phyloP scores from a whole-genome alignment of 2,797 vertebrate genomes.

The Pseudochaenichthys georgianus region DNA sequence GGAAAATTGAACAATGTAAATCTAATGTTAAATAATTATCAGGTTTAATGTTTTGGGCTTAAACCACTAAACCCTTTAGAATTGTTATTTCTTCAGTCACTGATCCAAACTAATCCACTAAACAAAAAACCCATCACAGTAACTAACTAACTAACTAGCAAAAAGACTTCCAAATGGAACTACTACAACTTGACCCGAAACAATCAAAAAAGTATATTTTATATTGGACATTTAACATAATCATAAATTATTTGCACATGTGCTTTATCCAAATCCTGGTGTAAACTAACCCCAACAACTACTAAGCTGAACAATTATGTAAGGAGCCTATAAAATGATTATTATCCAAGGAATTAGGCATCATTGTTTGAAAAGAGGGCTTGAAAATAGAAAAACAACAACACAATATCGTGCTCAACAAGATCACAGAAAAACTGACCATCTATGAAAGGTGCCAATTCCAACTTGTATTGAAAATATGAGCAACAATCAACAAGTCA shows the following conservation, averaged over 20 bases:
- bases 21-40: background rate
- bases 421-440: slow-evolving; percentile 23
- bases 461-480: slow-evolving; percentile 17
- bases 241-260: background rate
- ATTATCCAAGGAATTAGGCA: slow-evolving; percentile 7
- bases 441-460: slow-evolving; percentile 5
- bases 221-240: background rate
- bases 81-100: background rate
- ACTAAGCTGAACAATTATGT: slow-evolving; percentile 9
- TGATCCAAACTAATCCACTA: slow-evolving; percentile 15
- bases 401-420: background rate
- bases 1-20: too few species aligned
- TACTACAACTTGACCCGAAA: background rate
- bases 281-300: slow-evolving; percentile 3
- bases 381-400: background rate
- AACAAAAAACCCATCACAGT: background rate
- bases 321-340: background rate
- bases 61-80: background rate
- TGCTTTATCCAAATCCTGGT: slow-evolving; percentile 4
- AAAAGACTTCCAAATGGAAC: background rate
- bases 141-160: background rate
- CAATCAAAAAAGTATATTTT: background rate
- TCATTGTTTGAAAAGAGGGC: background rate
- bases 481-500: slow-evolving; percentile 42
- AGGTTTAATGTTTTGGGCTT: background rate